A percentile compares a stretch with the other conserved stretches of the same genome.
Conservation (phyloP, 2,113 vertebrate genomes). For the Acrocephalus arundinaceus region DNA sequence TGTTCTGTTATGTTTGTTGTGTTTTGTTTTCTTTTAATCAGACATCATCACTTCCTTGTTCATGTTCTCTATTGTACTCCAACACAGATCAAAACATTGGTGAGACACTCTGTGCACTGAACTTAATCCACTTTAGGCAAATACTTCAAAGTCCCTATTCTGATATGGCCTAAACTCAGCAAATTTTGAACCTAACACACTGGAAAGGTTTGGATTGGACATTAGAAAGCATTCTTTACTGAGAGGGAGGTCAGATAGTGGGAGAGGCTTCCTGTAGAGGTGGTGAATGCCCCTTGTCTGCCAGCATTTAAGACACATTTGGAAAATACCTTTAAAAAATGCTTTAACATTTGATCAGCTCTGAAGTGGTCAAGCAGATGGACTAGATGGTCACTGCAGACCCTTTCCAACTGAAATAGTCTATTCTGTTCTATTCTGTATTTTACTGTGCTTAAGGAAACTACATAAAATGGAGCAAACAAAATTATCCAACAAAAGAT, state of each 20-base stretch:
- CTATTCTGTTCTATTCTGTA: neutral
- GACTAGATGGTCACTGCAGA: too few species aligned
- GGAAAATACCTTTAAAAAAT: neutral
- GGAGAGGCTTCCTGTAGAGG: neutral
- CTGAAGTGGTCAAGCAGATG: neutral
- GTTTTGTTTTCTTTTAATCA: neutral
- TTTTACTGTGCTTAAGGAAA: neutral
- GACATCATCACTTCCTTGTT: neutral
- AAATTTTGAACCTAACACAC: neutral
- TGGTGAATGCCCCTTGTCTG: accelerated
- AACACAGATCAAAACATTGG: neutral
- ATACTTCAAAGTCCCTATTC: neutral
- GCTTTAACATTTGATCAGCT: neutral
- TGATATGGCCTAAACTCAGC: neutral
- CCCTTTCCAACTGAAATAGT: neutral
- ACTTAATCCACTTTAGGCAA: neutral
- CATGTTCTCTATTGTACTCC: neutral
- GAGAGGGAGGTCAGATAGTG: neutral
- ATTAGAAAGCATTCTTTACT: neutral
- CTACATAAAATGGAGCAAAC: neutral
- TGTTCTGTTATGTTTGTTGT: neutral
- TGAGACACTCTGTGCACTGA: neutral
- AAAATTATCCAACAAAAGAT: neutral
- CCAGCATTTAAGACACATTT: neutral
- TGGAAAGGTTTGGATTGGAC: neutral